A percentile compares a stretch with the other conserved stretches of the same genome.
phyloP scores from a whole-genome alignment of 2,113 vertebrate species.

The Heteronetta atricapilla region DNA sequence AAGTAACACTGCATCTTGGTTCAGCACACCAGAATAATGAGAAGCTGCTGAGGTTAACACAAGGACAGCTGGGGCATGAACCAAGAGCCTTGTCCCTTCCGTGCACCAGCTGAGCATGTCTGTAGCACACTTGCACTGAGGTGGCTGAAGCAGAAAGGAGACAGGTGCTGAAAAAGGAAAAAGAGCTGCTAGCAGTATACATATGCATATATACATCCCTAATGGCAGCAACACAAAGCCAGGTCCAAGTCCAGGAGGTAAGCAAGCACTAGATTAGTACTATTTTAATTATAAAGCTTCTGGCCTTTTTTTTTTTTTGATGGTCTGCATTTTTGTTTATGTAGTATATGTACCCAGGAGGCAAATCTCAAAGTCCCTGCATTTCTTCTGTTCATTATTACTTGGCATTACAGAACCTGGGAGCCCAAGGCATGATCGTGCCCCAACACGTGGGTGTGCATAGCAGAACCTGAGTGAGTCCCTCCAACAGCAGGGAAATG shows the following conservation, averaged over 20 bases:
- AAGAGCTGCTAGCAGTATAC: neutral
- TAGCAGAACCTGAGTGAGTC: neutral
- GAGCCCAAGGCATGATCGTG: neutral
- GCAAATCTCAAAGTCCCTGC: neutral
- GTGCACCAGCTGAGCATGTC: neutral
- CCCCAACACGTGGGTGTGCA: neutral
- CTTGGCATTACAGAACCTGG: neutral
- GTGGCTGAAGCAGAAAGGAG: neutral
- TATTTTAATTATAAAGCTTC: neutral
- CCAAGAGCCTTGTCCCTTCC: neutral
- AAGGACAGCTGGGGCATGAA: neutral
- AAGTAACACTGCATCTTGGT: neutral
- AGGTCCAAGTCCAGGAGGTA: neutral
- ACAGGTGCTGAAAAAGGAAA: neutral
- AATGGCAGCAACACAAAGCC: neutral
- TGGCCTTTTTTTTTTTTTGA: neutral
- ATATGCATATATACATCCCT: accelerated
- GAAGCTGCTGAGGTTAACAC: neutral
- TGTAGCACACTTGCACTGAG: neutral
- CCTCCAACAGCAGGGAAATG: neutral
- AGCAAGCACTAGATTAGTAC: neutral
- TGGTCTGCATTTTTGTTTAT: neutral
- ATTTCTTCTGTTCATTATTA: neutral
- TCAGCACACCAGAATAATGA: neutral
- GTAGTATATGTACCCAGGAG: neutral